Evolutionary conservation across 2,113 vertebrate species (phyloP).

Genomic region (Spea multiplicata): DNA sequence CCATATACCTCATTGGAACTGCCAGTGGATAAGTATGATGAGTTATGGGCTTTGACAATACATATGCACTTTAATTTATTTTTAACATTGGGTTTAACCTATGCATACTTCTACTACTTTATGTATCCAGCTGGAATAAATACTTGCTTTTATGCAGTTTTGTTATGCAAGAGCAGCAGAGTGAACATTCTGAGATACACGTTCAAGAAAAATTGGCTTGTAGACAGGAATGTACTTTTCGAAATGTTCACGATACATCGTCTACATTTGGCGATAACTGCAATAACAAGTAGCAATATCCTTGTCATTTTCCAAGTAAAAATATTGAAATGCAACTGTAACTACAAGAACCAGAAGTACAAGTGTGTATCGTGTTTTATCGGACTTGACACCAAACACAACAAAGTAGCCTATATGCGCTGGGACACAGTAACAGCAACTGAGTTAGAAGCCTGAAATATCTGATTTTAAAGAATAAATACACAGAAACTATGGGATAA

Average conservation of each 20-base stretch:
- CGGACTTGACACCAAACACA: not conserved
- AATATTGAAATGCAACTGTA: constrained; percentile 11
- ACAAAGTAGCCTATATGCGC: not conserved
- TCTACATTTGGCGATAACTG: constrained; percentile 10
- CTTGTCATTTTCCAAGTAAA: constrained; percentile 21
- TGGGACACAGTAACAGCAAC: not conserved
- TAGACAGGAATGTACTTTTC: constrained; percentile 27
- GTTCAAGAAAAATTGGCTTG: constrained; percentile 1
- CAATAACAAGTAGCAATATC: constrained; percentile 12
- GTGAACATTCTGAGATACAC: not conserved
- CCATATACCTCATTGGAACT: too few species aligned
- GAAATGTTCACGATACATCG: constrained; percentile 18
- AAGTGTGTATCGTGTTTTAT: constrained; percentile 2
- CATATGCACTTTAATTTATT: too few species aligned
- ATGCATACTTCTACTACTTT: too few species aligned
- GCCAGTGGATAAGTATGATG: too few species aligned
- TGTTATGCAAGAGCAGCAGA: not conserved
- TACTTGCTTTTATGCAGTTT: not conserved
- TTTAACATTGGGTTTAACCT: too few species aligned
- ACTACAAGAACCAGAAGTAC: not conserved
- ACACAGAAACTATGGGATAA: not conserved
- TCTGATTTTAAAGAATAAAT: not conserved
- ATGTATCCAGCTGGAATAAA: not conserved
- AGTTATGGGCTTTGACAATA: too few species aligned
- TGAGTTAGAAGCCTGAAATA: not conserved